Evolutionary conservation across 2,888 invertebrate genomes (phyloP).

Genomic region (Drosophila greeni): DNA sequence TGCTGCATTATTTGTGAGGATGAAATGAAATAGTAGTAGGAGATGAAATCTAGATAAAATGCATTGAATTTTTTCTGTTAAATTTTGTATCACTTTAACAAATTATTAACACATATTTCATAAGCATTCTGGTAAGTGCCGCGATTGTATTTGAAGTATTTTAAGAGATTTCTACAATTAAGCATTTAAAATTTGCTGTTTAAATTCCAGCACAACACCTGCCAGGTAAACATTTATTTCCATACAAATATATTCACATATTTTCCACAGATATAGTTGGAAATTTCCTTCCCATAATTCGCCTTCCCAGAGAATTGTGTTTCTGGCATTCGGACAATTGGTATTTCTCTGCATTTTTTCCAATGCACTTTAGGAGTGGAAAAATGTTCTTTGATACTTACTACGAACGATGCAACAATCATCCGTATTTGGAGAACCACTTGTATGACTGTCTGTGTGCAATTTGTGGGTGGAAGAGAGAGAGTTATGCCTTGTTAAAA

Average conservation of each 20-base stretch:
- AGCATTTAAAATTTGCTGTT: background rate
- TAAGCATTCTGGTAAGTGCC: background rate
- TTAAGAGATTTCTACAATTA: background rate
- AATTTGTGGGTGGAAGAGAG: constrained; percentile 6
- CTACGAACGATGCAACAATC: constrained; percentile 28
- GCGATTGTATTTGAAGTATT: background rate
- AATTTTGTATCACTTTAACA: no score
- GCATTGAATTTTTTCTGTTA: background rate
- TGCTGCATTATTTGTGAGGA: background rate
- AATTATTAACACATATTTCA: background rate
- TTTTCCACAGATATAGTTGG: background rate
- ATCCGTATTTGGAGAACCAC: constrained; percentile 32
- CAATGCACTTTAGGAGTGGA: constrained; percentile 15
- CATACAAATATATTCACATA: background rate
- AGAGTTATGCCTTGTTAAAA: constrained; percentile 67
- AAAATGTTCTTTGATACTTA: constrained; percentile 18
- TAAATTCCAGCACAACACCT: background rate
- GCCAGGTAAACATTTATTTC: background rate
- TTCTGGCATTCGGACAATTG: constrained; percentile 20
- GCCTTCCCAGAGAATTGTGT: constrained; percentile 3
- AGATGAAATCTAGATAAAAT: background rate
- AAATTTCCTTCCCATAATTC: constrained; percentile 4
- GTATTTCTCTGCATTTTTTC: constrained; percentile 15
- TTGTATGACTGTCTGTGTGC: constrained; percentile 18
- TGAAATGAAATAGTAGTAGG: background rate